phyloP scores from a whole-genome alignment of 2,888 invertebrate species.

The Eupithecia exiguata region DNA sequence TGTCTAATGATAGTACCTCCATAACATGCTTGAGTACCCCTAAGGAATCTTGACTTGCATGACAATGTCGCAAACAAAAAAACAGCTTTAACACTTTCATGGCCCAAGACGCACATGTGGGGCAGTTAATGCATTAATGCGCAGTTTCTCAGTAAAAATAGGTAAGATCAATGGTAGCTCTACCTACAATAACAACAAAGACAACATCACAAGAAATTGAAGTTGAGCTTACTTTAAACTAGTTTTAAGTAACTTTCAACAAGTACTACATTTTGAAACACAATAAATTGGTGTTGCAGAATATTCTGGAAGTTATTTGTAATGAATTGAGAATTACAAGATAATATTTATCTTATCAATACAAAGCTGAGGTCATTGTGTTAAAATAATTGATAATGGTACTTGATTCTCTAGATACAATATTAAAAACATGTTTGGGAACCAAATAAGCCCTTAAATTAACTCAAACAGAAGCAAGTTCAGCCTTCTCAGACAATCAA shows the following conservation, averaged over 20 bases:
- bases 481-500: not conserved
- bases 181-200: not conserved
- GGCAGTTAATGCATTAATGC: not conserved
- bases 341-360: constrained; percentile 8
- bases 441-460: not conserved
- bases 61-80: not conserved
- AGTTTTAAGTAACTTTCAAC: not conserved
- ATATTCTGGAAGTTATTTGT: constrained; percentile 3
- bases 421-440: not conserved
- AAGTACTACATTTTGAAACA: not conserved
- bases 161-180: not conserved
- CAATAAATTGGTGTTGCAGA: not conserved
- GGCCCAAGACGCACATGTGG: no score
- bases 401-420: not conserved
- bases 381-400: not conserved
- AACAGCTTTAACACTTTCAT: not conserved
- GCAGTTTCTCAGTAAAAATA: not conserved
- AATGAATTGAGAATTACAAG: not conserved
- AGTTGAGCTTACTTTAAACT: not conserved
- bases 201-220: not conserved
- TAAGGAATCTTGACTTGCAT: constrained; percentile 45
- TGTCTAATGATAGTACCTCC: constrained; percentile 43
- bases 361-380: constrained; percentile 9
- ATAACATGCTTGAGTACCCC: constrained; percentile 48
- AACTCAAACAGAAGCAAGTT: not conserved